phyloP scores from a whole-genome alignment of 1,140 invertebrate genomes.

The Aphis gossypii region DNA sequence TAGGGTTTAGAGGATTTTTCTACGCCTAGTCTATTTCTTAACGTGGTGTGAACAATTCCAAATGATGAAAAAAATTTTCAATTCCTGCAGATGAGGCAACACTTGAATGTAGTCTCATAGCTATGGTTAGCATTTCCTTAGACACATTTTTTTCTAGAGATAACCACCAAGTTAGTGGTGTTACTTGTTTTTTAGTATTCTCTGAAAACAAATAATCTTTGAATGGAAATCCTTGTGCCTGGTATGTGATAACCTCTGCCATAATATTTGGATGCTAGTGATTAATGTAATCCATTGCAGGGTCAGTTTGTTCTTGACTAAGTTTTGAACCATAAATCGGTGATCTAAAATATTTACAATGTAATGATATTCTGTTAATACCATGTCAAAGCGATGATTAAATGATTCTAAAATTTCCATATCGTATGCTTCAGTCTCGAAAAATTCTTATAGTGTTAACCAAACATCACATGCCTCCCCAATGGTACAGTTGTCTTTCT shows the following conservation, averaged over 20 bases:
- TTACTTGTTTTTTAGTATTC: neutral
- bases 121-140: neutral
- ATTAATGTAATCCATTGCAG: neutral
- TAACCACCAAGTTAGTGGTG: neutral
- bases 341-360: constrained; percentile 11
- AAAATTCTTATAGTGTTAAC: neutral
- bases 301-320: neutral
- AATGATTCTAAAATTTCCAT: neutral
- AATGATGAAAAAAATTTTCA: constrained; percentile 25
- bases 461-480: neutral
- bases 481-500: neutral
- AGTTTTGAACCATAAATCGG: neutral
- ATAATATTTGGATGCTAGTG: neutral
- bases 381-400: neutral
- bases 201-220: neutral
- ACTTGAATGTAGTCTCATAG: neutral
- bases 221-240: neutral
- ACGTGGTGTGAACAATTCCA: neutral
- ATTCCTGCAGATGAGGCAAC: neutral
- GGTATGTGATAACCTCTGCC: neutral
- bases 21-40: neutral
- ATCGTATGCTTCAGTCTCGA: neutral
- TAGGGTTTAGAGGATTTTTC: neutral
- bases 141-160: neutral
- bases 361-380: neutral